Conservation (phyloP, 2,113 vertebrate species). For the Proterorhinus semilunaris region DNA sequence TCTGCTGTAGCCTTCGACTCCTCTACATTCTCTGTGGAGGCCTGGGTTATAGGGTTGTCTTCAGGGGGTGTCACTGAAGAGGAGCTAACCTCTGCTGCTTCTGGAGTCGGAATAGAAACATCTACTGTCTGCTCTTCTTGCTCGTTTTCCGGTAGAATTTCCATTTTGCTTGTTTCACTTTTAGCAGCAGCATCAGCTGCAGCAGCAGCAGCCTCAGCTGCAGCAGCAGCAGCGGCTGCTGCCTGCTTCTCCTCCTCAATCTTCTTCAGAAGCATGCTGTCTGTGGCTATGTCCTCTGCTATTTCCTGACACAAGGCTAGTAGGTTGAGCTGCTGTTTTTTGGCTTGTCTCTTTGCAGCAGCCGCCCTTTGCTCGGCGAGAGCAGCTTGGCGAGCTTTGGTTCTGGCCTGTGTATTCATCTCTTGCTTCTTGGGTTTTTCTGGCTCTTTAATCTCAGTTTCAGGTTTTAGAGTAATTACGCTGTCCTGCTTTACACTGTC, state of each 20-base stretch:
- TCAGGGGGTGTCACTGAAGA: constrained; percentile 47
- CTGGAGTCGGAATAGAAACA: constrained; percentile 39
- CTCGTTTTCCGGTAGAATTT: constrained; percentile 22
- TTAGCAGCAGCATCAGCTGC: constrained; percentile 21
- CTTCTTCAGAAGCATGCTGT: constrained; percentile 89
- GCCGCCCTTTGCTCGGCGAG: constrained; percentile 77
- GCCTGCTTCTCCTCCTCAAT: constrained; percentile 74
- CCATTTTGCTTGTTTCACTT: constrained; percentile 42
- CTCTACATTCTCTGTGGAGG: neutral
- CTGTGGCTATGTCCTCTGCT: constrained; percentile 95
- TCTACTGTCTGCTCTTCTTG: constrained; percentile 23
- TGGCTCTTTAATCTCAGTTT: constrained; percentile 27
- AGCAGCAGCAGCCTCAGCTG: constrained; percentile 2
- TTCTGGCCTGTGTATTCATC: constrained; percentile 81
- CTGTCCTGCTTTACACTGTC: constrained; percentile 24
- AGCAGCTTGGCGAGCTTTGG: constrained; percentile 78
- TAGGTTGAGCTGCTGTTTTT: constrained; percentile 88
- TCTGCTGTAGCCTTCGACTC: constrained; percentile 54
- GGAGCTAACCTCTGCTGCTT: constrained; percentile 47
- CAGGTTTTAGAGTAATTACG: constrained; percentile 10
- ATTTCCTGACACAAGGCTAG: constrained; percentile 97
- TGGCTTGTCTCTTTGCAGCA: constrained; percentile 67
- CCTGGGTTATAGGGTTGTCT: constrained; percentile 23
- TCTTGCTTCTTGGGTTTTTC: constrained; percentile 75
- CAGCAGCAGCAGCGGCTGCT: neutral